phyloP scores from a whole-genome alignment of 2,113 vertebrate species.

The Xenus cinereus region DNA sequence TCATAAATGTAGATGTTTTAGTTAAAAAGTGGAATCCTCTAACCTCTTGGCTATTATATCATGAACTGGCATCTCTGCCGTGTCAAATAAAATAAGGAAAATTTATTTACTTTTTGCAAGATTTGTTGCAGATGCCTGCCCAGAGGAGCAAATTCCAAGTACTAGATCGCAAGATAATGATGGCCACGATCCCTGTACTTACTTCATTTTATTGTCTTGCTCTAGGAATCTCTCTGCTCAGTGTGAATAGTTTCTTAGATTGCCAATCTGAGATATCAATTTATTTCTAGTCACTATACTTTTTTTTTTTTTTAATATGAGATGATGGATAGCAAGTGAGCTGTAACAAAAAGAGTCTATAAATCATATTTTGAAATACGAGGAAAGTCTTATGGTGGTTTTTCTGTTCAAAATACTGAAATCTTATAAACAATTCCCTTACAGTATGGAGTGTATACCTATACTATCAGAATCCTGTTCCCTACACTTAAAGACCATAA shows the following conservation, averaged over 20 bases:
- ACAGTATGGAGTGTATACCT: not conserved
- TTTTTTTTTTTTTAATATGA: rapidly evolving
- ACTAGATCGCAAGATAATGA: not conserved
- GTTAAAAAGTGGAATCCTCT: not conserved
- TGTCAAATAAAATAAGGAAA: not conserved
- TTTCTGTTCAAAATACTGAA: not conserved
- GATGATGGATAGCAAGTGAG: not conserved
- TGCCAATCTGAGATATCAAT: not conserved
- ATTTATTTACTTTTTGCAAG: not conserved
- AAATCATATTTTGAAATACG: not conserved
- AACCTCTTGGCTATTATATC: not conserved
- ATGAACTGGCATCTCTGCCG: not conserved
- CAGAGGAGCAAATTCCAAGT: not conserved
- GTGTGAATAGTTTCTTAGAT: not conserved
- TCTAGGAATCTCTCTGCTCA: not conserved
- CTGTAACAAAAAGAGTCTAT: not conserved
- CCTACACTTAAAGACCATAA: not conserved
- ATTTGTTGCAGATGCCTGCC: not conserved
- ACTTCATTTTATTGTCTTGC: not conserved
- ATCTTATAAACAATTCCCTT: not conserved
- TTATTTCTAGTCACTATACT: not conserved
- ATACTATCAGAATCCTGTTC: not conserved
- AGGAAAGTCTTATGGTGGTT: not conserved
- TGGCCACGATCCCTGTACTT: not conserved
- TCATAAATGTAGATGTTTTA: not conserved